These are phyloP conservation scores for Aphelenchoides fujianensis DNA, from an alignment of 1,140 invertebrate genomes.

Conservation along the genomic window DNA sequence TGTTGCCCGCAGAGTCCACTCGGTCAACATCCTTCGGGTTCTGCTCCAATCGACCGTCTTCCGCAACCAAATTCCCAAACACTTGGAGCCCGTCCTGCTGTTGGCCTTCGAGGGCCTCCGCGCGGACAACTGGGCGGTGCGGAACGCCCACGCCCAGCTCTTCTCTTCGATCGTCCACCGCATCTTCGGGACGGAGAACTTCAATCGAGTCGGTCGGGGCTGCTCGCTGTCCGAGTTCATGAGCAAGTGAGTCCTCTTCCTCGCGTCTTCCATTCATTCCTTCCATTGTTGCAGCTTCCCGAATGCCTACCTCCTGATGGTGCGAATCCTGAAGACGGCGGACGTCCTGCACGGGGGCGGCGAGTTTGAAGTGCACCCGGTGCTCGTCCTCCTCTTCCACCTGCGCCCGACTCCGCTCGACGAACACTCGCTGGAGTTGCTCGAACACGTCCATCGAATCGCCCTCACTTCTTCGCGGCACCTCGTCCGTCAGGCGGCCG, in stretches of 20 bases:
- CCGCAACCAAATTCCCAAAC: constrained; percentile 27
- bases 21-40: constrained; percentile 46
- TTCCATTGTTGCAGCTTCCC: constrained; percentile 25
- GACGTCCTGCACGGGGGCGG: background rate
- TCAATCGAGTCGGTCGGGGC: background rate
- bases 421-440: background rate
- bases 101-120: constrained; percentile 36
- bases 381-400: constrained; percentile 43
- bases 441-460: background rate
- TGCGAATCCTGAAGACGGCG: background rate
- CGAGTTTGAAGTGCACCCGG: constrained; percentile 43
- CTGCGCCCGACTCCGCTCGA: constrained; percentile 28
- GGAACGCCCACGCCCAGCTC: constrained; percentile 50
- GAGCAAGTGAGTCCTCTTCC: background rate
- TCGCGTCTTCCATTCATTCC: constrained; percentile 29
- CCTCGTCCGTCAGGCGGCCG: background rate
- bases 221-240: constrained; percentile 2
- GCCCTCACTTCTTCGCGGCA: background rate
- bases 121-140: constrained; percentile 42
- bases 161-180: constrained; percentile 48
- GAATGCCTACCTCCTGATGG: constrained; percentile 11
- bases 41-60: constrained; percentile 35
- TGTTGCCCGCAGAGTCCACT: constrained; percentile 49
- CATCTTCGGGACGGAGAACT: constrained; percentile 44
- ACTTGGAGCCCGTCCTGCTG: constrained; percentile 39